phyloP scores from a whole-genome alignment of 2,888 invertebrate species.

The Yponomeuta evonymella region DNA sequence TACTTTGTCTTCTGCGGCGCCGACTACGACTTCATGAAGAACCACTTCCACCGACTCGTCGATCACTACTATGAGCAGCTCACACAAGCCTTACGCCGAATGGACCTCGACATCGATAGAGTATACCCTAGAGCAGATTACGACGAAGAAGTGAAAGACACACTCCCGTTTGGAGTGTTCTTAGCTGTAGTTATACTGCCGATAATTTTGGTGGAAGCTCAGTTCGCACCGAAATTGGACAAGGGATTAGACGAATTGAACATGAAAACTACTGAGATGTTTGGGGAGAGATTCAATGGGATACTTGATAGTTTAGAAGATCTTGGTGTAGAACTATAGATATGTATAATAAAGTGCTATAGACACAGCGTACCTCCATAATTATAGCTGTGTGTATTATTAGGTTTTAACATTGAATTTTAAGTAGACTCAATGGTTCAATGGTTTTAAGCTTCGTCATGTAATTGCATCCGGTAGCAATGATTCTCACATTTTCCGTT shows the following conservation, averaged over 20 bases:
- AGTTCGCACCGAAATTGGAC: constrained; percentile 34
- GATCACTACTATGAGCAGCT: constrained; percentile 38
- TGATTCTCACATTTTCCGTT: no score
- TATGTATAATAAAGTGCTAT: not conserved
- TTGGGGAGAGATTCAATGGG: constrained; percentile 39
- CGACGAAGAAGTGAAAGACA: constrained; percentile 40
- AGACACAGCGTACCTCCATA: not conserved
- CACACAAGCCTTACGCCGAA: constrained; percentile 30
- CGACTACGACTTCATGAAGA: constrained; percentile 43
- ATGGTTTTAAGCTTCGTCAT: no score
- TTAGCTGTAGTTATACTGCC: constrained; percentile 37
- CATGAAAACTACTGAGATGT: constrained; percentile 35
- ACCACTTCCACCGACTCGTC: constrained; percentile 32
- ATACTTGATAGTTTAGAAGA: constrained; percentile 39
- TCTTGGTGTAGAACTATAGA: constrained; percentile 31
- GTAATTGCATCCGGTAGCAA: no score
- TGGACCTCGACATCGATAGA: constrained; percentile 34
- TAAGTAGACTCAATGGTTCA: no score
- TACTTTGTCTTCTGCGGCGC: constrained; percentile 52
- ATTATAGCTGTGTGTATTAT: no score
- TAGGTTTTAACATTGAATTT: no score
- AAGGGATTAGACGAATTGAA: constrained; percentile 25
- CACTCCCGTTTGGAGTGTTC: constrained; percentile 37
- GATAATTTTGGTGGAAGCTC: constrained; percentile 35
- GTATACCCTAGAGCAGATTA: constrained; percentile 42